Percentiles rank a stretch among this genome's conserved stretches.
Conservation (phyloP, 2,113 vertebrate genomes). For the Oncorhynchus clarkii region DNA sequence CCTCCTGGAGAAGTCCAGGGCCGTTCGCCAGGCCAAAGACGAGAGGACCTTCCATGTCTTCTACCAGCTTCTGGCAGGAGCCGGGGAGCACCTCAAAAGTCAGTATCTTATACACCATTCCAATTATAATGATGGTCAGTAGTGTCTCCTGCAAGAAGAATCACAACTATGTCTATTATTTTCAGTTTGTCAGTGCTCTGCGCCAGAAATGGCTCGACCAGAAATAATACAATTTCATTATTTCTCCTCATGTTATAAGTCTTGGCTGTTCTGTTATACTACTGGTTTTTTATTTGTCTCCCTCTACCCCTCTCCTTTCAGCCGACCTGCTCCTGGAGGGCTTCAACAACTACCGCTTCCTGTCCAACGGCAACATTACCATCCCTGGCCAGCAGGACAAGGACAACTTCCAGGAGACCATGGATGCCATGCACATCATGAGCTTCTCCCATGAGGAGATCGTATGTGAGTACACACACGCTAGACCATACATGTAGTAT, state of each 20-base stretch:
- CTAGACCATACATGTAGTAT: neutral
- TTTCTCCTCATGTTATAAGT: neutral
- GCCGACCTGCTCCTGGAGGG: conserved; percentile 91
- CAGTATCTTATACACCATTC: conserved; percentile 48
- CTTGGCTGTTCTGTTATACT: neutral
- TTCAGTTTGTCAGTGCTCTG: neutral
- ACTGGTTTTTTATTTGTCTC: neutral
- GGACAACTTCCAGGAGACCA: conserved; percentile 97
- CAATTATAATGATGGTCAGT: neutral
- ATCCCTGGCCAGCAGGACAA: conserved; percentile 98
- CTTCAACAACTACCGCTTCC: conserved; percentile 92
- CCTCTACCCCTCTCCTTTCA: conserved; percentile 41
- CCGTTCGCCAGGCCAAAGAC: conserved; percentile 96
- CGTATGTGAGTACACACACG: conserved; percentile 75
- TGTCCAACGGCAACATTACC: conserved; percentile 94
- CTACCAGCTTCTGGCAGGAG: conserved; percentile 92
- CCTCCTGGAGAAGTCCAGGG: conserved; percentile 96
- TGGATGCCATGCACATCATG: conserved; percentile 99
- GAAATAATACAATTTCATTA: neutral
- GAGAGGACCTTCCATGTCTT: conserved; percentile 98
- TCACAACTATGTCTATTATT: neutral
- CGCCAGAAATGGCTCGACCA: neutral
- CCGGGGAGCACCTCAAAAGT: conserved; percentile 93
- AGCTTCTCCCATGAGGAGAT: conserved; percentile 96
- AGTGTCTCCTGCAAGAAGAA: too few species aligned